Conservation (phyloP, 2,113 vertebrate species). For the Epinephelus moara region DNA sequence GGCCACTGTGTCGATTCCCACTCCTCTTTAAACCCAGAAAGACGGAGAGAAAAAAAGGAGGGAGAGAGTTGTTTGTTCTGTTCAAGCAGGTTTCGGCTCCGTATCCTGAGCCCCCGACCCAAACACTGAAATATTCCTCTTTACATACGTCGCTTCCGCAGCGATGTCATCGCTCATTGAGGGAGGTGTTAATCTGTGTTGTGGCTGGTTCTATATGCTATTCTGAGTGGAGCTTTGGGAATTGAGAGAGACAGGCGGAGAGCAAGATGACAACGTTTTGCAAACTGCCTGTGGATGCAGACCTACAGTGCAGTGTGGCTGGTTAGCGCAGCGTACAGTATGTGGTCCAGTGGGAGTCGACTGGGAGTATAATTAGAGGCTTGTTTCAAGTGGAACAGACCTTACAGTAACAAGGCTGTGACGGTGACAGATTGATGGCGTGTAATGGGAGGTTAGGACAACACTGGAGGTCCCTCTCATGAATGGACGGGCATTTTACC, state of each 20-base stretch:
- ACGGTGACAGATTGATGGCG: conserved; percentile 79
- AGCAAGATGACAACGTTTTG: conserved; percentile 34
- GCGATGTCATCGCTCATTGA: conserved; percentile 11
- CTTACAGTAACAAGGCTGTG: conserved; percentile 77
- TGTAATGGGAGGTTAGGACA: conserved; percentile 75
- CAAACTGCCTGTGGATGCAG: conserved; percentile 37
- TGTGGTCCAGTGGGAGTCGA: conserved; percentile 80
- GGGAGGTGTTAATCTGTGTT: conserved; percentile 42
- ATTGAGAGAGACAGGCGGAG: conserved; percentile 5
- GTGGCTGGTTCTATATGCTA: conserved; percentile 28
- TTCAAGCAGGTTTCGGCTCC: conserved; percentile 11
- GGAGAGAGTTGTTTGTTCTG: conserved; percentile 12
- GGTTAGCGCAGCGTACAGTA: conserved; percentile 65
- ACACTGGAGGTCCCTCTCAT: conserved; percentile 76
- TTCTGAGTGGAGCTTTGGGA: conserved; percentile 48
- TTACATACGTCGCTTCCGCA: not conserved
- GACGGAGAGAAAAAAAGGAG: not conserved
- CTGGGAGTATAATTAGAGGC: conserved; percentile 82
- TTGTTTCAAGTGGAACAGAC: conserved; percentile 71
- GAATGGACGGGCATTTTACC: conserved; percentile 63
- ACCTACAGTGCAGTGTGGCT: conserved; percentile 66
- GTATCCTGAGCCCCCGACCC: not conserved
- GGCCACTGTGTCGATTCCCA: conserved; percentile 65
- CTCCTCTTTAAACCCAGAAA: not conserved
- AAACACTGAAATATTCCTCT: not conserved